phyloP scores from a whole-genome alignment of 2,113 vertebrate species.

The Ceyx cyanopectus region DNA sequence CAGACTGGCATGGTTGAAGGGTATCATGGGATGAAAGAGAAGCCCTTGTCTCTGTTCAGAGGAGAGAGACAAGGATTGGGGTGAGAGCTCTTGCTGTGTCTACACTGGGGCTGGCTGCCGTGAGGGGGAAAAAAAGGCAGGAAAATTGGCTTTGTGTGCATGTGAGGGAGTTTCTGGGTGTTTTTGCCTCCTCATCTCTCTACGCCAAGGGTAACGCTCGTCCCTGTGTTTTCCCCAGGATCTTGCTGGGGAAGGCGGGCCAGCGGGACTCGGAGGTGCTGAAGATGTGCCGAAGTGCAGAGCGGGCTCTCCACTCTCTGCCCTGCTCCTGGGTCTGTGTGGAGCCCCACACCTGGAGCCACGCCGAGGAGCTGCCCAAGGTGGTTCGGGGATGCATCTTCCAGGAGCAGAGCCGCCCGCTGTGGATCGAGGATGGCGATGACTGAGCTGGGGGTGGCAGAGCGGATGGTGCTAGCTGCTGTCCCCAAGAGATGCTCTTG shows the following conservation, averaged over 20 bases:
- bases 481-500: neutral
- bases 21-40: accelerated
- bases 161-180: neutral
- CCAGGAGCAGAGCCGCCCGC: slow-evolving; percentile 77
- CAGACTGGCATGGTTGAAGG: neutral
- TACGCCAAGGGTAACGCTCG: accelerated
- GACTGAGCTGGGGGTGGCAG: slow-evolving; percentile 1
- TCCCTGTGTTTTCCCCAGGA: slow-evolving; percentile 42
- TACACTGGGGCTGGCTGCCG: neutral
- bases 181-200: neutral
- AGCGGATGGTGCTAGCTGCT: neutral
- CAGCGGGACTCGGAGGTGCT: slow-evolving; percentile 77
- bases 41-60: neutral
- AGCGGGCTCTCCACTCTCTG: slow-evolving; percentile 68
- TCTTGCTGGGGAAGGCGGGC: slow-evolving; percentile 68
- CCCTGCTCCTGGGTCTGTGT: slow-evolving; percentile 75
- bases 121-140: neutral
- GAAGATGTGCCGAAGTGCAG: slow-evolving; percentile 57
- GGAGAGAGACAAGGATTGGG: neutral
- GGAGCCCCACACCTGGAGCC: slow-evolving; percentile 67
- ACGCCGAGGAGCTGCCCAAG: slow-evolving; percentile 73
- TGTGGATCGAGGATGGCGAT: slow-evolving; percentile 73
- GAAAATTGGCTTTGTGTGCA: accelerated
- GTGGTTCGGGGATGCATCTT: slow-evolving; percentile 77
- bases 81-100: neutral